Evolutionary conservation across 2,888 invertebrate genomes (phyloP).

Genomic region (Heliconius hortense): DNA sequence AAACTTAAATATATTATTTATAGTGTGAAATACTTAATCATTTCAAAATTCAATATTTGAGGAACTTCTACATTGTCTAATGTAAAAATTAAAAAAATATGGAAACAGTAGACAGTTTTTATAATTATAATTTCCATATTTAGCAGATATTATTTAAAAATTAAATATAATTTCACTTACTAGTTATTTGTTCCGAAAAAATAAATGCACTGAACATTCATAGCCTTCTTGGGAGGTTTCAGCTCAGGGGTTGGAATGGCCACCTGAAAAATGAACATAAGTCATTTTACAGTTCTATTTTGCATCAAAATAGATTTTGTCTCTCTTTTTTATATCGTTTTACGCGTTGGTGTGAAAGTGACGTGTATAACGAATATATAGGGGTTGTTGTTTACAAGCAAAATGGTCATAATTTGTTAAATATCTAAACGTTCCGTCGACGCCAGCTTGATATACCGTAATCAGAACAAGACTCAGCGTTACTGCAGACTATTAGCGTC

Average conservation of each 20-base stretch:
- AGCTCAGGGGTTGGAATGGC: constrained; percentile 90
- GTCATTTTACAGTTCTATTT: constrained; percentile 34
- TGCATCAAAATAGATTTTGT: constrained; percentile 36
- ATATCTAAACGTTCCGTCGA: constrained; percentile 17
- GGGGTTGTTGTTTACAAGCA: constrained; percentile 31
- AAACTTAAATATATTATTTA: not conserved
- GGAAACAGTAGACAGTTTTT: too few relatives aligned
- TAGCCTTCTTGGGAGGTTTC: constrained; percentile 88
- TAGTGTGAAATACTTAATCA: not conserved
- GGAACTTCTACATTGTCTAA: too few relatives aligned
- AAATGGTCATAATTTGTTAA: constrained; percentile 10
- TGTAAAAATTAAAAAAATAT: too few relatives aligned
- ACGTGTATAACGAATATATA: constrained; percentile 25
- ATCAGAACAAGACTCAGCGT: constrained; percentile 26
- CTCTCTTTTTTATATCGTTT: constrained; percentile 28
- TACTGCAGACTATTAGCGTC: constrained; percentile 30
- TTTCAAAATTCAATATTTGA: not conserved
- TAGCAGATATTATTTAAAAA: not conserved
- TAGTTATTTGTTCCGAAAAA: constrained; percentile 98
- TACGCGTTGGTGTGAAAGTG: constrained; percentile 14
- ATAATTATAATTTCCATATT: too few relatives aligned
- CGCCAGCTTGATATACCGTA: constrained; percentile 30
- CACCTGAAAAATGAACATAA: constrained; percentile 82
- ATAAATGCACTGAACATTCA: constrained; percentile 90
- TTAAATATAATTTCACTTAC: constrained; percentile 84